Percentiles rank a stretch among this genome's conserved stretches.
These are phyloP conservation scores for Nemoura dubitans DNA, from an alignment of 2,888 invertebrate species.

Conservation along the genomic window DNA sequence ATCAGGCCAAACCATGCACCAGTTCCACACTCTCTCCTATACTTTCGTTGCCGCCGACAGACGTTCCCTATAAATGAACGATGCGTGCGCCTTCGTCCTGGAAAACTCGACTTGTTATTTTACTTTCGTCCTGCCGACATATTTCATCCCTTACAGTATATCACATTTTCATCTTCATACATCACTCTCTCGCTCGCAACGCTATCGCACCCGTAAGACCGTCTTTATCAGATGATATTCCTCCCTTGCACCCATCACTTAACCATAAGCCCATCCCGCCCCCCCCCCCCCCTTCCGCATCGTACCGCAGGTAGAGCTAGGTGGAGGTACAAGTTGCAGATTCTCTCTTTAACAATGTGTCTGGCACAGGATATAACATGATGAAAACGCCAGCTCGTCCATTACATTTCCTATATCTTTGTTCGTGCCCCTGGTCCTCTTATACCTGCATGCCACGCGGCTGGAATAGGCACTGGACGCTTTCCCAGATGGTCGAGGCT, in stretches of 20 bases:
- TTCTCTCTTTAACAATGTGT: no score
- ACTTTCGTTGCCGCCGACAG: no score
- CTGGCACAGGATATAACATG: neutral
- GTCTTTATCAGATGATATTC: neutral
- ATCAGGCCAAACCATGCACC: no score
- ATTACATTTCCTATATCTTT: neutral
- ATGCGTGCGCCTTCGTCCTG: neutral
- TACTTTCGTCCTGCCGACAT: neutral
- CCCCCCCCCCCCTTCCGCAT: neutral
- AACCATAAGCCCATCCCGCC: neutral
- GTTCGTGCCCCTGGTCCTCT: neutral
- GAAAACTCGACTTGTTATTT: neutral
- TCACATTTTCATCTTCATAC: neutral
- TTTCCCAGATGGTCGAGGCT: no score
- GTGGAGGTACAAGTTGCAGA: neutral
- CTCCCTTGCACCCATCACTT: neutral
- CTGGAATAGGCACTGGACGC: no score
- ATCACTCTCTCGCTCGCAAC: neutral
- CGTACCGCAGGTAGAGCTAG: neutral
- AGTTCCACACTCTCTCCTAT: no score
- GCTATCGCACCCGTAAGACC: neutral
- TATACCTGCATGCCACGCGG: neutral
- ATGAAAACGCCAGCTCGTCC: neutral
- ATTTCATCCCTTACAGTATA: neutral
- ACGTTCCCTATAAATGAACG: neutral